phyloP scores from a whole-genome alignment of 2,888 invertebrate genomes.

The Netelia fuscicornis region DNA sequence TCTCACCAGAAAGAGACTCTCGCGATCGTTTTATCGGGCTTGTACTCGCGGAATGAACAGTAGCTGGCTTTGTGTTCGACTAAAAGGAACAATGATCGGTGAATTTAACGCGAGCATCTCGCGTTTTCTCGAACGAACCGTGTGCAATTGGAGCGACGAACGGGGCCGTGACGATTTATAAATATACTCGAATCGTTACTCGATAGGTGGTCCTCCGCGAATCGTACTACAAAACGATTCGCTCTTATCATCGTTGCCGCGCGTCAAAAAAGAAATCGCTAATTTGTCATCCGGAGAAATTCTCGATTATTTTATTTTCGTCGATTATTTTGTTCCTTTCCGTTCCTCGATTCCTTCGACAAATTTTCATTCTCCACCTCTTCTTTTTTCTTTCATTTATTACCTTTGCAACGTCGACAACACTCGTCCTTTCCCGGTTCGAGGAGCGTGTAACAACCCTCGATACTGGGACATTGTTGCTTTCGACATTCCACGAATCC shows the following conservation, averaged over 20 bases:
- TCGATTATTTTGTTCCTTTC: neutral
- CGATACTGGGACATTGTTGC: slow-evolving; percentile 92
- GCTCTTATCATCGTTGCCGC: neutral
- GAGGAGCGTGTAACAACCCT: slow-evolving; percentile 92
- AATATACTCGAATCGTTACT: neutral
- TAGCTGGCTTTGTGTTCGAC: slow-evolving; percentile 63
- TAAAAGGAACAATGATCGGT: slow-evolving; percentile 67
- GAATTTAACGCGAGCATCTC: slow-evolving; percentile 64
- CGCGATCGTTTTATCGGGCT: slow-evolving; percentile 48
- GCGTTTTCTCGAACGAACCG: neutral
- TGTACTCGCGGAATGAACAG: slow-evolving; percentile 54
- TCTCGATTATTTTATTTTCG: neutral
- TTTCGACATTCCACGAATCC: slow-evolving; percentile 94
- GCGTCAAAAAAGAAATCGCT: neutral
- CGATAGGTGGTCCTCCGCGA: slow-evolving; percentile 30
- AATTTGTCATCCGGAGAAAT: slow-evolving; percentile 16
- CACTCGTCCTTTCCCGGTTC: slow-evolving; percentile 91
- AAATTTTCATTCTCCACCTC: neutral
- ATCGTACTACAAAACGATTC: neutral
- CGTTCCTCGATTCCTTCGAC: neutral
- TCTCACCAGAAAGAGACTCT: slow-evolving; percentile 24
- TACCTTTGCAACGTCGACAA: slow-evolving; percentile 94
- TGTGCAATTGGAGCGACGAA: neutral
- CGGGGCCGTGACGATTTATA: slow-evolving; percentile 1
- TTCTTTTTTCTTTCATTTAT: neutral